Percentiles rank a stretch among this genome's conserved stretches.
Conservation (phyloP, 2,888 invertebrate species). For the Phyto melanocephala region DNA sequence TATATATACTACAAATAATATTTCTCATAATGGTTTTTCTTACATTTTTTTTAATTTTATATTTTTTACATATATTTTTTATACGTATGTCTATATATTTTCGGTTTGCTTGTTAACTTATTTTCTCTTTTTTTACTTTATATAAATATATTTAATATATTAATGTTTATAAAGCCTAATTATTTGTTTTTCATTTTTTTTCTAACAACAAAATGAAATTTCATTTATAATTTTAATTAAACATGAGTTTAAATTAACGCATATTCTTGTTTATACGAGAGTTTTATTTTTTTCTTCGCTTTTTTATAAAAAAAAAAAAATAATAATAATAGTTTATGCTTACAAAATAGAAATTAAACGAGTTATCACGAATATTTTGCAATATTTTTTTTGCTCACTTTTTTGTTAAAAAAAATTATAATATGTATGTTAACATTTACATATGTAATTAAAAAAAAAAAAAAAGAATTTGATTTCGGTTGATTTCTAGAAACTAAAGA, state of each 20-base stretch:
- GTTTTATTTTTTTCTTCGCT: conserved; percentile 40
- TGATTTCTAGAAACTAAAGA: conserved; percentile 15
- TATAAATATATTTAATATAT: conserved; percentile 47
- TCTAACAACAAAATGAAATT: conserved; percentile 46
- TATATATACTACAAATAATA: conserved; percentile 61
- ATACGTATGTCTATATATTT: too few relatives aligned
- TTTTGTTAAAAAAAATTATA: neutral
- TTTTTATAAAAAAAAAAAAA: conserved; percentile 42
- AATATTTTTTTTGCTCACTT: neutral
- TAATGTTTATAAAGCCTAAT: conserved; percentile 52
- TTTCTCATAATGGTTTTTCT: conserved; percentile 13
- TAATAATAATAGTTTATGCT: conserved; percentile 8
- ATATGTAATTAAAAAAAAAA: too few relatives aligned
- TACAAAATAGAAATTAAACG: conserved; percentile 44
- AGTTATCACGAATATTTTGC: conserved; percentile 40
- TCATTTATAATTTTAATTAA: too few relatives aligned
- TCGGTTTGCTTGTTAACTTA: conserved; percentile 56
- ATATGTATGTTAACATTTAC: too few relatives aligned
- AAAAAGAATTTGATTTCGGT: conserved; percentile 9
- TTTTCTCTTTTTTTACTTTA: conserved; percentile 25
- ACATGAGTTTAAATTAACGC: conserved; percentile 53
- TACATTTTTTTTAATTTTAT: conserved; percentile 20
- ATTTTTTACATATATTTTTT: conserved; percentile 9
- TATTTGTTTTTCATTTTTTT: conserved; percentile 41
- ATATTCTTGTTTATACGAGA: conserved; percentile 33